These are phyloP conservation scores for Pleuronectes platessa DNA, from an alignment of 2,113 vertebrate genomes.

Conservation along the genomic window DNA sequence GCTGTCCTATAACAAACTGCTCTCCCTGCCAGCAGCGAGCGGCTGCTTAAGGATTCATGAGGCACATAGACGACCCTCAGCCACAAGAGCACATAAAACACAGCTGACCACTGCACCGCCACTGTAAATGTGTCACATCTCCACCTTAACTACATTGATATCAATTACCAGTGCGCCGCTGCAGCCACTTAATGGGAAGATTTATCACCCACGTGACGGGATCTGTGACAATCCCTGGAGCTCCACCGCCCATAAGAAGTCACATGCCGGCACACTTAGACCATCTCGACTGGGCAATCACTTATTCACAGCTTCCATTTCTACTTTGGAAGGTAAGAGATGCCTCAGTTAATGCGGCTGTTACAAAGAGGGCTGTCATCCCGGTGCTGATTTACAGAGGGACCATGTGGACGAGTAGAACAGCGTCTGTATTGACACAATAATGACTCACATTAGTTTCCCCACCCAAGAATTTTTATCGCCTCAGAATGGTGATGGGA, in stretches of 20 bases:
- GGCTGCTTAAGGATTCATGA: conserved; percentile 85
- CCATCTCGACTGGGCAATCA: conserved; percentile 37
- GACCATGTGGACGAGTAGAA: conserved; percentile 17
- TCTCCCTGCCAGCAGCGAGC: conserved; percentile 63
- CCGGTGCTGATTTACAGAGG: conserved; percentile 31
- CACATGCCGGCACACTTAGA: conserved; percentile 46
- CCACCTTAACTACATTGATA: conserved; percentile 76
- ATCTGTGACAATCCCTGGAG: conserved; percentile 63
- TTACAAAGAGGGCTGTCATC: conserved; percentile 44
- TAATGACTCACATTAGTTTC: conserved; percentile 47
- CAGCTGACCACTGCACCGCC: conserved; percentile 77
- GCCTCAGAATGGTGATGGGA: conserved; percentile 13
- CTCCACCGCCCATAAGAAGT: conserved; percentile 25
- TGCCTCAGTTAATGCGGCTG: conserved; percentile 54
- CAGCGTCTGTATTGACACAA: conserved; percentile 43
- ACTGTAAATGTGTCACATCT: conserved; percentile 77
- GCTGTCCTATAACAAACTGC: conserved; percentile 54
- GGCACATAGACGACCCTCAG: conserved; percentile 81
- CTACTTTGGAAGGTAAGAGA: conserved; percentile 55
- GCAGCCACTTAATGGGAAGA: conserved; percentile 75
- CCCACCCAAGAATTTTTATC: conserved; percentile 43
- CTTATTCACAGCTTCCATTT: conserved; percentile 58
- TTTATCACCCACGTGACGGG: conserved; percentile 72
- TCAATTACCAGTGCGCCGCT: conserved; percentile 79
- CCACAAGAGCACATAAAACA: conserved; percentile 80